A percentile compares a stretch with the other conserved stretches of the same genome.
These are phyloP conservation scores for Muntiacus muntjak DNA, from an alignment of 2,113 vertebrate species.

Conservation along the genomic window DNA sequence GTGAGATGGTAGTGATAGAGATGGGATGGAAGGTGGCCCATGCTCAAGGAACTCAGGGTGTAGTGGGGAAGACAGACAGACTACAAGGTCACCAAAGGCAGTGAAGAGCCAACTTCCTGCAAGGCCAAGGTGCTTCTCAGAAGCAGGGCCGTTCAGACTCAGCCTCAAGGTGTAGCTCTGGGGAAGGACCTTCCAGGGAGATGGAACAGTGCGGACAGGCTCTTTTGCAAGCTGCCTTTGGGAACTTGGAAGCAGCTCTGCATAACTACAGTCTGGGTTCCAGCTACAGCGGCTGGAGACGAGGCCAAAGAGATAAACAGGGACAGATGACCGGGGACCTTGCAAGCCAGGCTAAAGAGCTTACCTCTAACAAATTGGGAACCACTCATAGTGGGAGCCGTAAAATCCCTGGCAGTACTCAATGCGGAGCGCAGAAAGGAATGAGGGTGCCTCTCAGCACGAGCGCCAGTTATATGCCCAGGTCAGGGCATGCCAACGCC, in stretches of 20 bases:
- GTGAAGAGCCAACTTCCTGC: neutral
- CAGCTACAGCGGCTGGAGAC: neutral
- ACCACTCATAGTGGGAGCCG: neutral
- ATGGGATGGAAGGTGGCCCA: neutral
- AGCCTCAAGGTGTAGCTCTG: fast-evolving
- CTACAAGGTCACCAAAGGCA: neutral
- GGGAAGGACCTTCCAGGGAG: neutral
- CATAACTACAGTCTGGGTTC: neutral
- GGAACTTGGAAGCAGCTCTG: neutral
- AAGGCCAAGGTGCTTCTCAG: neutral
- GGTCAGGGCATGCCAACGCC: fast-evolving
- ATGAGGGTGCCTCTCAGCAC: neutral
- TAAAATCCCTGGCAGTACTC: neutral
- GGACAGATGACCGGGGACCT: neutral
- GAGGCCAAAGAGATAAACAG: neutral
- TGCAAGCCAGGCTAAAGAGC: neutral
- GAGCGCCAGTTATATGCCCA: too few relatives aligned
- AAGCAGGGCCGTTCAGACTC: neutral
- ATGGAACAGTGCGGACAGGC: neutral
- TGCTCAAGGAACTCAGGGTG: neutral
- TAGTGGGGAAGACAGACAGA: neutral
- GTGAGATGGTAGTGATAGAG: neutral
- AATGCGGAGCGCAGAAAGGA: neutral
- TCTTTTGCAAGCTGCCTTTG: neutral
- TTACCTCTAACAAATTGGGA: neutral